These are phyloP conservation scores for Amphiprion clarkii DNA, from an alignment of 2,797 vertebrate species.

Conservation along the genomic window DNA sequence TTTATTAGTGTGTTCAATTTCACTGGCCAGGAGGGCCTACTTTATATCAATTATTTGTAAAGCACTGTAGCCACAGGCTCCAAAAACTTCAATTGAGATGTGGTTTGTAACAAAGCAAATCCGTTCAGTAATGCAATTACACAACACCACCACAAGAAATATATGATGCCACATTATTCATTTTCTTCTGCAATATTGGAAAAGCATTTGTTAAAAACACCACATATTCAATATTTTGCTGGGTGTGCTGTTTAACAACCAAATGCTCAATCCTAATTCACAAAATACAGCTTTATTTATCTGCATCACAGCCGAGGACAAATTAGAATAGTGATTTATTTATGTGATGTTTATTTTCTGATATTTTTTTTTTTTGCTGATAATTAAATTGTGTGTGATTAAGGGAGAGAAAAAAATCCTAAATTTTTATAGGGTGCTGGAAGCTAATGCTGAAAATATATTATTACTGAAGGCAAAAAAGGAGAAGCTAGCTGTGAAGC, in stretches of 20 bases:
- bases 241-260: slow-evolving; percentile 47
- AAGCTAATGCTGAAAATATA: slow-evolving; percentile 38
- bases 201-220: slow-evolving; percentile 72
- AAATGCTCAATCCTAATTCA: slow-evolving; percentile 46
- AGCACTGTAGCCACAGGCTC: slow-evolving; percentile 66
- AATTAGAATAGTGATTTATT: slow-evolving; percentile 51
- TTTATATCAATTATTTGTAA: slow-evolving; percentile 77
- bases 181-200: slow-evolving; percentile 72
- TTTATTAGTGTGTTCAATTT: slow-evolving; percentile 78
- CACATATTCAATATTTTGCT: slow-evolving; percentile 64
- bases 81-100: slow-evolving; percentile 74
- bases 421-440: slow-evolving; percentile 4
- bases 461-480: slow-evolving; percentile 59
- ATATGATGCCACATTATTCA: slow-evolving; percentile 71
- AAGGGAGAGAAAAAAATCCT: slow-evolving; percentile 1
- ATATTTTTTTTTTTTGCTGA: slow-evolving; percentile 10
- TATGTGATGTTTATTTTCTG: slow-evolving; percentile 41
- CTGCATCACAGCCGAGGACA: slow-evolving; percentile 25
- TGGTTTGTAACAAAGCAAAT: slow-evolving; percentile 73
- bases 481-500: slow-evolving; percentile 62
- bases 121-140: slow-evolving; percentile 72
- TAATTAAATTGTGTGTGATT: slow-evolving; percentile 15
- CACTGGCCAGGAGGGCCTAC: slow-evolving; percentile 61
- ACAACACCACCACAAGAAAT: slow-evolving; percentile 64
- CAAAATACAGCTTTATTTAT: slow-evolving; percentile 47